Percentiles rank a stretch among this genome's conserved stretches.
phyloP scores from a whole-genome alignment of 2,113 vertebrate species.

The Python bivittatus region DNA sequence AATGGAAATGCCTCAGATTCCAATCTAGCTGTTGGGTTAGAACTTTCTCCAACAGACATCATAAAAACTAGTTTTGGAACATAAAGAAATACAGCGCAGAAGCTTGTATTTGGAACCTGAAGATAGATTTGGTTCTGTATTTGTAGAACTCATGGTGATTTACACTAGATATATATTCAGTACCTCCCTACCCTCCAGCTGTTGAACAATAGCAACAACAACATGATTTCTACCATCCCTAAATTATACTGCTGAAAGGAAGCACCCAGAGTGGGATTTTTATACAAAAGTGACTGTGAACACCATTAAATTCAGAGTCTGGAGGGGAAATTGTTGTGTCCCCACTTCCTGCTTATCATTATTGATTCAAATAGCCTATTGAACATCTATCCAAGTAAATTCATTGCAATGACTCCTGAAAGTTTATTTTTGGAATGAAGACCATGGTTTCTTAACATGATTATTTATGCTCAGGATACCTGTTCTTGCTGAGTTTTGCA shows the following conservation, averaged over 20 bases:
- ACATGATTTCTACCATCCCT: not conserved
- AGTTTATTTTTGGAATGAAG: not conserved
- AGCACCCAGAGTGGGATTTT: not conserved
- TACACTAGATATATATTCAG: not conserved
- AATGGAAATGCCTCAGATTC: not conserved
- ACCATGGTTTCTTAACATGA: not conserved
- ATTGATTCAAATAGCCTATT: not conserved
- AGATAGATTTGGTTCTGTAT: not conserved
- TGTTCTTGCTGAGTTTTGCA: not conserved
- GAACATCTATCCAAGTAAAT: not conserved
- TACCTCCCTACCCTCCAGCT: not conserved
- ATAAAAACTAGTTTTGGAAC: not conserved
- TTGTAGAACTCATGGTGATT: not conserved
- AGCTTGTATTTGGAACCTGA: not conserved
- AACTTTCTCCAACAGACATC: not conserved
- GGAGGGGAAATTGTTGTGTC: not conserved
- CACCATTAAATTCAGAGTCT: not conserved
- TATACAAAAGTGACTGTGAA: not conserved
- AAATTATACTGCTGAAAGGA: not conserved
- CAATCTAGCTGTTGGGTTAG: not conserved
- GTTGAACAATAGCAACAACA: not conserved
- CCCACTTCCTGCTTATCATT: not conserved
- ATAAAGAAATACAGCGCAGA: not conserved
- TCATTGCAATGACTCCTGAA: not conserved
- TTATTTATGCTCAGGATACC: not conserved